Conservation (phyloP, 2,797 vertebrate genomes). For the Amblyraja radiata region DNA sequence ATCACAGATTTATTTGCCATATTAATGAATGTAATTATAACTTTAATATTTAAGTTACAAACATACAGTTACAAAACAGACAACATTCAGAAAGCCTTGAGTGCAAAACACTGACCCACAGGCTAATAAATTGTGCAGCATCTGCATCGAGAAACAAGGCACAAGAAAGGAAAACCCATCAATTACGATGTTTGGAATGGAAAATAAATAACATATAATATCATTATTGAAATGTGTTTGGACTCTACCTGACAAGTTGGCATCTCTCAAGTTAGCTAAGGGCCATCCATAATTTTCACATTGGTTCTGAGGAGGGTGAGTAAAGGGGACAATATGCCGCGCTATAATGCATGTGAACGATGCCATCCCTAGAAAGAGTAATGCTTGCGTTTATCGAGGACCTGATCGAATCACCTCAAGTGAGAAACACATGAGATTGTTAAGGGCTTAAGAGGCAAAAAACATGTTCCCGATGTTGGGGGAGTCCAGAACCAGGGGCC, state of each 20-base stretch:
- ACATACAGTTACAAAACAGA: conserved; percentile 9
- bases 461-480: too few relatives aligned
- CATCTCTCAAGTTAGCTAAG: background rate
- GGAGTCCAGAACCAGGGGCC: too few relatives aligned
- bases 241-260: conserved; percentile 25
- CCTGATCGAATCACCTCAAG: background rate
- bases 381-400: background rate
- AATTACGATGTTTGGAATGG: background rate
- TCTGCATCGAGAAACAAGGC: conserved; percentile 7
- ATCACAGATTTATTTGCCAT: background rate
- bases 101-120: conserved; percentile 4
- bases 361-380: background rate
- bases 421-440: too few relatives aligned
- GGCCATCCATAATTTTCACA: background rate
- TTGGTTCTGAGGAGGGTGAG: background rate
- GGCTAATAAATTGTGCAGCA: background rate
- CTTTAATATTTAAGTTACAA: background rate
- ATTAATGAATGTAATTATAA: conserved; percentile 12
- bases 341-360: background rate
- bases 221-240: background rate
- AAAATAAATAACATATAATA: conserved; percentile 25
- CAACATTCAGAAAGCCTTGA: conserved; percentile 24
- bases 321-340: accelerated
- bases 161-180: background rate
- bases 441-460: too few relatives aligned